Evolutionary conservation across 2,113 vertebrate genomes (phyloP), one percentile per base, ranked within the genome.

Genomic region (Plestiodon gilberti): DNA sequence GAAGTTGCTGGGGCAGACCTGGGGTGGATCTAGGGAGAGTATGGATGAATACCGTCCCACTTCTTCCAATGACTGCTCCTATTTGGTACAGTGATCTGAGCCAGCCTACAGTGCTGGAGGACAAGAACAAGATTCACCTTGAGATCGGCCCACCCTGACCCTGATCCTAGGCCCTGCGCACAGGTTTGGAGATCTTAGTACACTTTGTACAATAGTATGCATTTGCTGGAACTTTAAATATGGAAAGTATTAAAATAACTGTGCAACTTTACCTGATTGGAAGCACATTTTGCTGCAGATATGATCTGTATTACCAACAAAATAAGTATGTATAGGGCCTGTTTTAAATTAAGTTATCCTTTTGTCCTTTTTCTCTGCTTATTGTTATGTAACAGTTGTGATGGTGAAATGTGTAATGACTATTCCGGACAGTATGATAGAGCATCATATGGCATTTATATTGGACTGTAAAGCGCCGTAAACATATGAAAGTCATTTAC

Each of bases 231-330:
- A 88, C 6, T 74, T 93, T 90, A 95, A 96, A 95, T 95, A 95
- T 97, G 96, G 96, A 96, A 97, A 95, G 89, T 91, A 96, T 97
- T 96, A 95, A 64, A 88, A 89, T 89, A 92, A 89, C 90, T 89
- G 90, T 89, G 92, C 86, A 95, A 89, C 88, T 87, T 90, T 94
- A 87, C 90, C 77, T 95, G 93, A 96, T 96, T 95, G 93, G 90
- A 96, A 97, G 93, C 95, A 97, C 94, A 92, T 96, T 96, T 95
- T 92, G 71, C 91, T 91, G 86, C 86, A 95, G 95, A 96, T 96
- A 94, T 18, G 87, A 96, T 96, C 95, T 92, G 81, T 91, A 89
- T 96, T 94, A 92, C 94, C 94, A 95, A 91, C 91, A 96, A 94
- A 96, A 94, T 94, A 94, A 94, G 86, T 95, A 92, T 90, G 91